These are phyloP conservation scores for Emydura subglobosa DNA, from an alignment of 2,113 vertebrate genomes.

Conservation along the genomic window DNA sequence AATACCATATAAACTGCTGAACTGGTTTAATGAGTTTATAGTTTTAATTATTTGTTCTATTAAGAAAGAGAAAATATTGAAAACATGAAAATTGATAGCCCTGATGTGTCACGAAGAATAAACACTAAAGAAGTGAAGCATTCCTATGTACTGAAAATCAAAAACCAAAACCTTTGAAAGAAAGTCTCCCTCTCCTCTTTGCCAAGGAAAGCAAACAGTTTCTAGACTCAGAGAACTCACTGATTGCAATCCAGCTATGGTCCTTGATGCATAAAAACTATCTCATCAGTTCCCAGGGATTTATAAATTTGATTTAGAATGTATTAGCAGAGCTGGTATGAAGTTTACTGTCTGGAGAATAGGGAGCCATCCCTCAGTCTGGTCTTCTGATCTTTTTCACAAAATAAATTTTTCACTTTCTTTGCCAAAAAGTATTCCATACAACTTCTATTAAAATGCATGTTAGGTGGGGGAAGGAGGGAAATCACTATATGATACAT, in stretches of 20 bases:
- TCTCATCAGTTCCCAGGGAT: background rate
- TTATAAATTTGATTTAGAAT: background rate
- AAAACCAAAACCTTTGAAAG: background rate
- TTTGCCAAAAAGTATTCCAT: background rate
- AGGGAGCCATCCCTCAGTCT: background rate
- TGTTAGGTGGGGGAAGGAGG: background rate
- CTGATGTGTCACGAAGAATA: background rate
- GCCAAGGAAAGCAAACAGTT: conserved; percentile 16
- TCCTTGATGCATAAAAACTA: background rate
- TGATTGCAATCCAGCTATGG: background rate
- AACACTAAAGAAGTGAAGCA: background rate
- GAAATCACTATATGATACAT: background rate
- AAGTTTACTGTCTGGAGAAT: background rate
- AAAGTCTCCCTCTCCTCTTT: background rate
- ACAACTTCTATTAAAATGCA: background rate
- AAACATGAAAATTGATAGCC: background rate
- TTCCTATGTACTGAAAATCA: background rate
- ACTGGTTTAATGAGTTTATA: background rate
- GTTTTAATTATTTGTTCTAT: background rate
- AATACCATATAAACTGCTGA: background rate
- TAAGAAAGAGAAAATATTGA: background rate
- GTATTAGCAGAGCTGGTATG: background rate
- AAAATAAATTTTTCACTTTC: background rate
- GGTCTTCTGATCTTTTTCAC: background rate
- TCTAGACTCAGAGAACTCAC: background rate